Conservation (phyloP, 1,140 invertebrate genomes). For the Drosophila azteca region DNA sequence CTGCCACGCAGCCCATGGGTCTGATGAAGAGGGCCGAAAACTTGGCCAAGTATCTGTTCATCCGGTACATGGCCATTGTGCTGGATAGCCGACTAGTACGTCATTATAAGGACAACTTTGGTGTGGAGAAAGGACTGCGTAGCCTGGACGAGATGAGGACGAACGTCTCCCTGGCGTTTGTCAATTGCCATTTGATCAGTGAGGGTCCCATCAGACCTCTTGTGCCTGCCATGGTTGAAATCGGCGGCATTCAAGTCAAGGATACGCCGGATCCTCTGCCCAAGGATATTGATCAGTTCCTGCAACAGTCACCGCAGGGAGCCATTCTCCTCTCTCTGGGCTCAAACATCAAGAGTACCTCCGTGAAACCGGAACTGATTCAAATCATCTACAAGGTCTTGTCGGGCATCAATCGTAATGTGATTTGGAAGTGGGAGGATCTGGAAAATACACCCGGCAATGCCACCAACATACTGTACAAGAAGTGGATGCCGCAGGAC, state of each 20-base stretch:
- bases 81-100: not conserved
- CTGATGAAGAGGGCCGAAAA: constrained; percentile 31
- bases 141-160: constrained; percentile 35
- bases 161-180: constrained; percentile 70
- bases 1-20: constrained; percentile 23
- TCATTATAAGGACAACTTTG: constrained; percentile 35
- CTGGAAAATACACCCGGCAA: constrained; percentile 85
- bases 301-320: constrained; percentile 84
- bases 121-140: constrained; percentile 28
- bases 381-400: constrained; percentile 84
- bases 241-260: constrained; percentile 84
- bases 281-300: constrained; percentile 84
- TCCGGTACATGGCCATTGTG: not conserved
- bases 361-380: constrained; percentile 82
- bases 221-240: constrained; percentile 78
- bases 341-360: constrained; percentile 83
- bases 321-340: constrained; percentile 87
- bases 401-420: constrained; percentile 84
- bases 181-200: constrained; percentile 59
- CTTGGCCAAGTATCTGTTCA: not conserved
- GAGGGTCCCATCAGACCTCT: constrained; percentile 75
- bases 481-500: constrained; percentile 89
- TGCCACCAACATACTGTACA: constrained; percentile 86
- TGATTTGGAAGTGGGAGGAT: constrained; percentile 87
- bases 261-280: constrained; percentile 74